Evolutionary conservation across 2,888 invertebrate species (phyloP).

Genomic region (Drosophila imparisetae): DNA sequence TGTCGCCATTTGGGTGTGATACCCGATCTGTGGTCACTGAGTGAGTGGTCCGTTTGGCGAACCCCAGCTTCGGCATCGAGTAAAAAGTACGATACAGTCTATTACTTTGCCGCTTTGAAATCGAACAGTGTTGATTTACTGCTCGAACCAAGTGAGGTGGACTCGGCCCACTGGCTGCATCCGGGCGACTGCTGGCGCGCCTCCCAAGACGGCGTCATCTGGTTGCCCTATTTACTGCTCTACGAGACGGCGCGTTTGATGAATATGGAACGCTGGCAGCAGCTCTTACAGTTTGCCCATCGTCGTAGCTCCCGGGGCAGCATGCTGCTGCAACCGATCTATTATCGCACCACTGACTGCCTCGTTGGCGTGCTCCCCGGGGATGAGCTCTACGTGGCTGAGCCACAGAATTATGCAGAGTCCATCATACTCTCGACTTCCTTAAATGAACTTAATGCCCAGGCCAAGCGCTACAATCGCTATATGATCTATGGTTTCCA

Average conservation of each 20-base stretch:
- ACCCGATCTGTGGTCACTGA: slow-evolving; percentile 92
- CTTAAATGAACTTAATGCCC: slow-evolving; percentile 76
- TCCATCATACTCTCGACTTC: slow-evolving; percentile 63
- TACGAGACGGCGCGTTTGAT: slow-evolving; percentile 90
- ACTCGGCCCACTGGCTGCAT: slow-evolving; percentile 56
- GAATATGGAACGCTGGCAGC: slow-evolving; percentile 86
- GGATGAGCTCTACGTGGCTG: slow-evolving; percentile 85
- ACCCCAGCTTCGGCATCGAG: slow-evolving; percentile 86
- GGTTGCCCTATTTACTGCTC: slow-evolving; percentile 90
- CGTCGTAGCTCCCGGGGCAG: slow-evolving; percentile 86
- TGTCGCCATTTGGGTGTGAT: slow-evolving; percentile 89
- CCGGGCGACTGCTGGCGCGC: slow-evolving; percentile 57
- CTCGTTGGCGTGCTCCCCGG: slow-evolving; percentile 87
- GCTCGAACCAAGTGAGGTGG: slow-evolving; percentile 72
- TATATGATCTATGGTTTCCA: slow-evolving; percentile 65
- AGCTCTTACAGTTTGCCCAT: slow-evolving; percentile 87
- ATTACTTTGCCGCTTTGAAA: slow-evolving; percentile 67
- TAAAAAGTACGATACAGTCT: slow-evolving; percentile 74
- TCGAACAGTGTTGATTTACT: slow-evolving; percentile 55
- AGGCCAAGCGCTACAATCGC: slow-evolving; percentile 78
- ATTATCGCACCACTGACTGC: slow-evolving; percentile 87
- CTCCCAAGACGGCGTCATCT: slow-evolving; percentile 60
- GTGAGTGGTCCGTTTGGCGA: slow-evolving; percentile 95
- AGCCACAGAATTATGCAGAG: slow-evolving; percentile 74
- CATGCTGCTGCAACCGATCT: slow-evolving; percentile 86